A percentile compares a stretch with the other conserved stretches of the same genome.
These are phyloP conservation scores for Zenarchopterus dispar DNA, from an alignment of 2,797 vertebrate genomes.

Conservation along the genomic window DNA sequence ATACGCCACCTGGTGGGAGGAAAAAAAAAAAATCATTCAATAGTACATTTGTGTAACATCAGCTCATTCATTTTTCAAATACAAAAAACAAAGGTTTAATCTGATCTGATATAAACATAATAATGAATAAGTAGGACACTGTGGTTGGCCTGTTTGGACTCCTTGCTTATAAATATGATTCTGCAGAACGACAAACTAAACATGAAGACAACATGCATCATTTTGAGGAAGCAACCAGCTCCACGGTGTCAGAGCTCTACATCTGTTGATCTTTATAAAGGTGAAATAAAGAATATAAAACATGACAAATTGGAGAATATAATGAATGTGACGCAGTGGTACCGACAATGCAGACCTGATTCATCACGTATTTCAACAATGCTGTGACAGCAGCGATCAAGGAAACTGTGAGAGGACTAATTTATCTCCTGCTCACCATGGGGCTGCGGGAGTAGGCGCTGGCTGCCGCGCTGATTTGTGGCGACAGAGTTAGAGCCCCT, in stretches of 20 bases:
- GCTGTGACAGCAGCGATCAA: constrained; percentile 46
- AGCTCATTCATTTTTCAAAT: neutral
- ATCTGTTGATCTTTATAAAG: constrained; percentile 2
- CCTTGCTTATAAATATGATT: neutral
- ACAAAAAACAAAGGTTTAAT: neutral
- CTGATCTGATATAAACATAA: too few species aligned
- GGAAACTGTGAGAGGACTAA: constrained; percentile 37
- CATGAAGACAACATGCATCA: constrained; percentile 1
- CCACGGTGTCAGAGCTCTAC: constrained; percentile 3
- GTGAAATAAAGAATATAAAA: constrained; percentile 33
- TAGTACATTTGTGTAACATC: too few species aligned
- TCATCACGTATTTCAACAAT: constrained; percentile 26
- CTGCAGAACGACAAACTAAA: neutral
- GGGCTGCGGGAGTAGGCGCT: constrained; percentile 86
- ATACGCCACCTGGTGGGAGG: constrained; percentile 85
- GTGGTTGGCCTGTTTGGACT: neutral
- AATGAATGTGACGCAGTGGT: constrained; percentile 23
- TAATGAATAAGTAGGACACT: too few species aligned
- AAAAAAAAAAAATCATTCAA: neutral
- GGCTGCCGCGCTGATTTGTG: constrained; percentile 86
- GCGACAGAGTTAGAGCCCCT: constrained; percentile 88
- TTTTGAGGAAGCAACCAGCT: neutral
- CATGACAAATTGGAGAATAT: constrained; percentile 22
- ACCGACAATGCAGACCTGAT: constrained; percentile 25
- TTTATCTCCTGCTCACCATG: constrained; percentile 80